phyloP scores from a whole-genome alignment of 2,888 invertebrate genomes.

The Drosophila dives region DNA sequence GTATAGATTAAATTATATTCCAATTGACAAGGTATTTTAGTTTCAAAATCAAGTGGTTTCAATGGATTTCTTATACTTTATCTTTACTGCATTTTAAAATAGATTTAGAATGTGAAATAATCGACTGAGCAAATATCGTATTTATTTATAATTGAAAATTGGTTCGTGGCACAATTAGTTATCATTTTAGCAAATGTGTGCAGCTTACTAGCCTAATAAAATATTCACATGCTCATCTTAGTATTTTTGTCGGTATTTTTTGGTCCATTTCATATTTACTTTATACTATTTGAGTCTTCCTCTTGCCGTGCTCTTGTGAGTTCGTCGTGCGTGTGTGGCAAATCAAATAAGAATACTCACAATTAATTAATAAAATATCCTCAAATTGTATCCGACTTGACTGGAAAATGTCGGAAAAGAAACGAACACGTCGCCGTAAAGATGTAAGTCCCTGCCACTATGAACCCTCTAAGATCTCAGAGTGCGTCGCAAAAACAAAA shows the following conservation, averaged over 20 bases:
- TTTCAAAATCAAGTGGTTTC: no score
- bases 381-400: conserved; percentile 22
- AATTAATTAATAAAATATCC: conserved; percentile 42
- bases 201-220: conserved; percentile 1
- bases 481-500: conserved; percentile 31
- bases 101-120: neutral
- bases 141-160: neutral
- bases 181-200: neutral
- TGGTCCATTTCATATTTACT: conserved; percentile 33
- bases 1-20: neutral
- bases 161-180: neutral
- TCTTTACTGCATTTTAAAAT: neutral
- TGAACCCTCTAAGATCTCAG: neutral
- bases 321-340: conserved; percentile 70
- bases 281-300: conserved; percentile 29
- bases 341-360: conserved; percentile 40
- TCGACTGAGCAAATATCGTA: neutral
- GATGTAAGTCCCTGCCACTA: conserved; percentile 81
- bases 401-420: conserved; percentile 84
- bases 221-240: neutral
- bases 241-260: conserved; percentile 46
- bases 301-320: conserved; percentile 33
- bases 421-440: conserved; percentile 83
- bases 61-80: neutral
- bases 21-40: neutral